Evolutionary conservation across 2,797 vertebrate species (phyloP).

Genomic region (Orestias chungarensis): DNA sequence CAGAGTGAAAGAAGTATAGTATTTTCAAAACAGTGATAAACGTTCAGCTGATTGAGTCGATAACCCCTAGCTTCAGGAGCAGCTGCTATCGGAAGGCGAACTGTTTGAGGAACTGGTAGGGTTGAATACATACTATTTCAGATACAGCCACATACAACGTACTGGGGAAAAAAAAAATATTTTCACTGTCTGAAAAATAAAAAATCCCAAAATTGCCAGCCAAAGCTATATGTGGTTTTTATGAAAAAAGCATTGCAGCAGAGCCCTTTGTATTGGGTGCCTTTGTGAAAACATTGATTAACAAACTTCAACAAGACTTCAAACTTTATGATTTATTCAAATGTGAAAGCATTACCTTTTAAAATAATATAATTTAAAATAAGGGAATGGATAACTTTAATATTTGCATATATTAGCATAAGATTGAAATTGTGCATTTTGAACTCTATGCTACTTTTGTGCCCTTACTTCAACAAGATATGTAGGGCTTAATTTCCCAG

Average conservation of each 20-base stretch:
- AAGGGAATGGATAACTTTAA: not conserved
- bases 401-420: not conserved
- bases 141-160: constrained; percentile 38
- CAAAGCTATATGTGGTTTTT: constrained; percentile 22
- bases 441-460: not conserved
- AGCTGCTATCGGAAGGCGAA: constrained; percentile 36
- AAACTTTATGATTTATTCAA: too few species aligned
- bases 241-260: constrained; percentile 6
- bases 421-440: not conserved
- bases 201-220: constrained; percentile 16
- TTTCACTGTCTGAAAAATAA: constrained; percentile 23
- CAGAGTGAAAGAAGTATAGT: constrained; percentile 44
- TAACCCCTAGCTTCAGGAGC: constrained; percentile 65
- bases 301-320: too few species aligned
- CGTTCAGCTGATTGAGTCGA: constrained; percentile 78
- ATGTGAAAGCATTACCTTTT: not conserved
- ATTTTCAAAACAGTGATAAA: constrained; percentile 68
- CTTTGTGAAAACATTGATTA: not conserved
- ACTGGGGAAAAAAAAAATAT: constrained; percentile 11
- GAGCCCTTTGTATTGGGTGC: constrained; percentile 18
- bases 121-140: constrained; percentile 44
- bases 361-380: not conserved
- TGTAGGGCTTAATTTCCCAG: constrained; percentile 3
- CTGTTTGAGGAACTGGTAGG: constrained; percentile 47
- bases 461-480: not conserved